These are phyloP conservation scores for Meandrina meandrites DNA, from an alignment of 92 coral and sea anemone species.

Conservation along the genomic window DNA sequence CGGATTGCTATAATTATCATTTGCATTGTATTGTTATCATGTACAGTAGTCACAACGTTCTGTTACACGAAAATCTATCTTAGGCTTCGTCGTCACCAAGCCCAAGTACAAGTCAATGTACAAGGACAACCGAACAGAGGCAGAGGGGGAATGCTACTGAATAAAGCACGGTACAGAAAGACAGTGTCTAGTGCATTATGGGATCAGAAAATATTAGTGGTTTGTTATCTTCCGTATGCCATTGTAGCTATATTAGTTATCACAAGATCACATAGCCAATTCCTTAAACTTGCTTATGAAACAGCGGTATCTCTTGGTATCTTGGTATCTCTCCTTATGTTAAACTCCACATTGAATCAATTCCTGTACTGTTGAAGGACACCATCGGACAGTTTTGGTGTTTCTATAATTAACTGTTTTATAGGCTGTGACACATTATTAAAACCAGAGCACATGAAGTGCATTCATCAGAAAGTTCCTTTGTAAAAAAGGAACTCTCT, in stretches of 20 bases:
- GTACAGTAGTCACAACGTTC: too few species aligned
- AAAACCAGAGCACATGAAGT: too few species aligned
- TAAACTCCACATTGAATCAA: background rate
- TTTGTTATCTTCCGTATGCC: slow-evolving; percentile 1
- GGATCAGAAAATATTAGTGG: slow-evolving; percentile 3
- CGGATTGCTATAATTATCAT: too few species aligned
- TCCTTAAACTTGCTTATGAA: background rate
- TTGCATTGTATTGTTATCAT: too few species aligned
- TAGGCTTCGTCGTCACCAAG: too few species aligned
- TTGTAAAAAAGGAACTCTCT: too few species aligned
- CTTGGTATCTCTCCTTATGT: background rate
- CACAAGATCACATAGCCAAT: too few species aligned
- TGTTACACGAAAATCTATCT: too few species aligned
- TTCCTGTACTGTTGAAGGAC: background rate
- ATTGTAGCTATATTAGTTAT: background rate
- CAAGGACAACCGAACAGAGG: background rate
- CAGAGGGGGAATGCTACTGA: background rate
- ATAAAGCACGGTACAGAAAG: slow-evolving; percentile 10
- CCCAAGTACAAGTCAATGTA: background rate
- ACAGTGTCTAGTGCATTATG: slow-evolving; percentile 22
- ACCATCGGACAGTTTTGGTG: background rate
- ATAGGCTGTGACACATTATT: too few species aligned
- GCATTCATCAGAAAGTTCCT: too few species aligned
- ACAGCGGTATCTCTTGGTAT: too few species aligned
- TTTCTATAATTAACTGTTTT: background rate